Percentiles rank a stretch among this genome's conserved stretches.
phyloP scores from a whole-genome alignment of 2,113 vertebrate genomes.

The Menidia beryllina region DNA sequence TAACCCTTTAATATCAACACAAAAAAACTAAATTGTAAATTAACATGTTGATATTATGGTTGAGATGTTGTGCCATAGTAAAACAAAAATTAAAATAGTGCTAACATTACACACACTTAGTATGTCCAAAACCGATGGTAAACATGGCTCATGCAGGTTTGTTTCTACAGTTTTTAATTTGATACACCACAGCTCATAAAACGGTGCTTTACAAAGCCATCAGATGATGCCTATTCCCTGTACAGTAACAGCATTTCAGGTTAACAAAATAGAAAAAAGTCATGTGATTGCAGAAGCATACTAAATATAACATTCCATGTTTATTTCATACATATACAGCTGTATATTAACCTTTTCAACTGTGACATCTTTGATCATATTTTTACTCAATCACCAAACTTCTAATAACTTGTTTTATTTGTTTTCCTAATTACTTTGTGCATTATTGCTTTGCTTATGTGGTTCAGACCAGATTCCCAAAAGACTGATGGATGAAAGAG shows the following conservation, averaged over 20 bases:
- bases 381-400: slow-evolving; percentile 16
- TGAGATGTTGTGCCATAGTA: too few relatives aligned
- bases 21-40: not conserved
- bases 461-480: slow-evolving; percentile 6
- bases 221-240: slow-evolving; percentile 18
- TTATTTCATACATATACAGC: not conserved
- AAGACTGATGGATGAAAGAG: slow-evolving; percentile 16
- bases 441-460: slow-evolving; percentile 24
- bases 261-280: slow-evolving; percentile 3
- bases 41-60: too few relatives aligned
- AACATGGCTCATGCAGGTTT: too few relatives aligned
- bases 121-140: too few relatives aligned
- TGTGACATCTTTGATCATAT: slow-evolving; percentile 11
- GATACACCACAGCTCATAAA: too few relatives aligned
- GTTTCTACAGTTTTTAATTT: too few relatives aligned
- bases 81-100: too few relatives aligned
- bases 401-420: slow-evolving; percentile 10
- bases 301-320: not conserved
- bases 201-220: not conserved
- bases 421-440: slow-evolving; percentile 21
- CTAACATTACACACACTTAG: too few relatives aligned
- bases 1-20: not conserved
- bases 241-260: not conserved
- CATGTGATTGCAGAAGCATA: not conserved
- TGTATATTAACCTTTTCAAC: not conserved